Evolutionary conservation across 1,140 invertebrate species (phyloP), one percentile per base, ranked within the genome.

Genomic region (Rhynchophorus ferrugineus): DNA sequence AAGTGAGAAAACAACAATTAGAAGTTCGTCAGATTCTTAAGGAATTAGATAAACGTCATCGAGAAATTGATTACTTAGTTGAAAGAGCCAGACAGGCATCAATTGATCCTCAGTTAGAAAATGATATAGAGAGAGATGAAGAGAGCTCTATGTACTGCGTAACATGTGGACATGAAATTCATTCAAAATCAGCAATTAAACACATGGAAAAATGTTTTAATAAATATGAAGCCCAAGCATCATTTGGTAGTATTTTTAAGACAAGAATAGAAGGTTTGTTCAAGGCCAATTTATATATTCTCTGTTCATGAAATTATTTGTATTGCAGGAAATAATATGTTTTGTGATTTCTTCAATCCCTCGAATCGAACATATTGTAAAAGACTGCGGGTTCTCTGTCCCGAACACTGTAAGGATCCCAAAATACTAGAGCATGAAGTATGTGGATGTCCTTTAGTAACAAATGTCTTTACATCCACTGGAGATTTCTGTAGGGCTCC

Each of bases 131-230:
- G 44, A 68, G 73, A 41, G 70, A 87, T 49, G 84, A 84, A 37
- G 90, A 95, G 62, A 85, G 85, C 56, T 91, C 84, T 44, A 88
- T 91, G 77, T 95, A 95, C 65, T 98, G 95, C 71, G 91, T 98
- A 9, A 96, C 94, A 0, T 98, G 94, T 74, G 94, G 94, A 0
- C 89, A 91, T 68, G 92, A 96, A 71, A 85, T 97, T 41, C 85
- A 89, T 65, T 86, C 86, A 1, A 75, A 83, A 24, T 89, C 85
- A 1, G 92, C 91, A 1, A 82, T 96, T 5, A 91, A 91, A 65
- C 95, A 95, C 61, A 91, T 94, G 87, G 91, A 94, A 70, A 91
- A 92, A 63, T 95, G 91, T 70, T 95, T 93, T 66, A 90, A 94
- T 59, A 96, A 96, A 80, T 93, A 95, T 70, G 96, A 99, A 69